Evolutionary conservation across 92 coral and sea anemone species (phyloP), one percentile per base, ranked within the genome.

Genomic region (Blastomussa wellsi): DNA sequence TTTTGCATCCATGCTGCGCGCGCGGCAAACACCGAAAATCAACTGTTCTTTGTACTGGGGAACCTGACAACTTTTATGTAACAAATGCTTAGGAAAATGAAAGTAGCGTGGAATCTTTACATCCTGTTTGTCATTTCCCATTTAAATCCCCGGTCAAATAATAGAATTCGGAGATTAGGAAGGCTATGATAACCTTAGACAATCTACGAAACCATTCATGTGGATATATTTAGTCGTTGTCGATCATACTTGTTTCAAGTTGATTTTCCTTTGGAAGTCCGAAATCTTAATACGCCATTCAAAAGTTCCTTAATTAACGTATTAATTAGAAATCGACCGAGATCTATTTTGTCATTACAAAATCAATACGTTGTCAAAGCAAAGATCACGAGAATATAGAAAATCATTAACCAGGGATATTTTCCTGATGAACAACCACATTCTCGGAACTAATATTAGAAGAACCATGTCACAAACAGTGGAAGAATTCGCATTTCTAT

Each of bases 81-180:
- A 16, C 15, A 7, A 71, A 71, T 35, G 74, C 44, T 37, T 70
- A 37, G 42, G 76, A 19, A 71, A 71, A 71, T 35, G 76, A 71
- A 71, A 71, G 49, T 37, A 20, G 76, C 29, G 49, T 71, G 76
- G 42, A 3, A 1, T 20, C 8, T 10, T 19, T 1, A 37, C 76
- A 71, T 71, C 76, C 73, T 35, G 76, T 71, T 17, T 15, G 76
- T 71, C 76, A 36, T 71, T 37, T 60, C 13, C 67, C 31, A 60
- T 60, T n/a, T n/a, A 16, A 26, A 60, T n/a, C 67, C 67, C 33
- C 0, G 67, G 10, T 60, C 33, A 60, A 51, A 51, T 51, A 44
- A 7, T 57, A 20, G 0, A 60, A 60, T 60, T 60, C 9, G 1
- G 33, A 60, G 24, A 60, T 60, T 16, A 60, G 33, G 67, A 10